Percentiles rank a stretch among this genome's conserved stretches.
Conservation (phyloP, 2,888 invertebrate species). For the Dasysyrphus tricinctus region DNA sequence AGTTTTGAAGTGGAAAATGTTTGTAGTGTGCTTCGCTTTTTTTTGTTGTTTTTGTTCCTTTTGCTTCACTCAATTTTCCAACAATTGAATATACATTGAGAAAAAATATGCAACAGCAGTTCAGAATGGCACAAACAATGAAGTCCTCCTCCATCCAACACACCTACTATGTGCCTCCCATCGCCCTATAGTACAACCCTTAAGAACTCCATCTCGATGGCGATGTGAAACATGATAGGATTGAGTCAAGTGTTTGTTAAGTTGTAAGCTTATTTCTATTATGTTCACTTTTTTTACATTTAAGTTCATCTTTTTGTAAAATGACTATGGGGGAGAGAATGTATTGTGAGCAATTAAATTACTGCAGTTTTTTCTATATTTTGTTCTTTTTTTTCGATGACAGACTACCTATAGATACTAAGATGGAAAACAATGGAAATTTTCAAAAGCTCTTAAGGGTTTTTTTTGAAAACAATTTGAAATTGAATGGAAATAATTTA, state of each 20-base stretch:
- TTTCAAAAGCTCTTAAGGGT: neutral
- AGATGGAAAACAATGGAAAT: conserved; percentile 20
- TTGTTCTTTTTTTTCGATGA: conserved; percentile 8
- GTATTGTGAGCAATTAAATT: conserved; percentile 57
- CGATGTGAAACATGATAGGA: conserved; percentile 72
- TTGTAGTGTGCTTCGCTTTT: conserved; percentile 19
- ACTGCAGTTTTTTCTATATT: conserved; percentile 20
- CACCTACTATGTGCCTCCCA: neutral
- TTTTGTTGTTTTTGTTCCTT: conserved; percentile 10
- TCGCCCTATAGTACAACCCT: neutral
- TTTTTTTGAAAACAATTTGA: neutral
- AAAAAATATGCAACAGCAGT: conserved; percentile 50
- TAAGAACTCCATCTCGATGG: conserved; percentile 20
- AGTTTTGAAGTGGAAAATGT: conserved; percentile 71
- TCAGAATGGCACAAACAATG: conserved; percentile 49
- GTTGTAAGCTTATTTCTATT: conserved; percentile 61
- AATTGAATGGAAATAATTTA: conserved; percentile 3
- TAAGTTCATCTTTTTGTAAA: conserved; percentile 3
- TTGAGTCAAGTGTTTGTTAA: conserved; percentile 74
- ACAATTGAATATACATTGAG: conserved; percentile 61
- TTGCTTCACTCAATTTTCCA: conserved; percentile 64
- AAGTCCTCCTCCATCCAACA: neutral
- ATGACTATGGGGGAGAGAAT: conserved; percentile 5
- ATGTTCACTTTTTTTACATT: conserved; percentile 20
- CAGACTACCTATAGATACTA: conserved; percentile 17